Evolutionary conservation across 2,797 vertebrate genomes (phyloP).

Genomic region (Distichodus sexfasciatus): DNA sequence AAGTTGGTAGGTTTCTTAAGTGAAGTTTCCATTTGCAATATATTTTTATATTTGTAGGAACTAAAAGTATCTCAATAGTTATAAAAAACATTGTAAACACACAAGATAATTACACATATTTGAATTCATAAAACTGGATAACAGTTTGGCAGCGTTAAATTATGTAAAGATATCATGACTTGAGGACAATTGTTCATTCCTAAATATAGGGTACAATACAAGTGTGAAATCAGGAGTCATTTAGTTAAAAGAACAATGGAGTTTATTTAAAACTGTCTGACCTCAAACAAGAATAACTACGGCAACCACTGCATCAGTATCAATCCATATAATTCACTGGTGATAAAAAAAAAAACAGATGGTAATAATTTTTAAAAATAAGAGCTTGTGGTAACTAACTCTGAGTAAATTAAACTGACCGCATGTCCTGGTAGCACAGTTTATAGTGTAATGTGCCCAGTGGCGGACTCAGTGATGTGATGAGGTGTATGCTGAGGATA

Average conservation of each 20-base stretch:
- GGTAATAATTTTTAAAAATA: background rate
- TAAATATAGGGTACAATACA: background rate
- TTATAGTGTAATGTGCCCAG: no score
- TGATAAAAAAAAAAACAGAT: background rate
- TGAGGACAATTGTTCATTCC: background rate
- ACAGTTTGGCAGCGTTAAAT: background rate
- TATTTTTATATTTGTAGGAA: background rate
- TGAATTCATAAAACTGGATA: background rate
- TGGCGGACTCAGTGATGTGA: slow-evolving; percentile 27
- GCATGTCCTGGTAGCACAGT: no score
- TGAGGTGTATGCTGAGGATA: slow-evolving; percentile 20
- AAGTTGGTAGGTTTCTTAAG: background rate
- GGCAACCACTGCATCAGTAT: background rate
- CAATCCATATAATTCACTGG: background rate
- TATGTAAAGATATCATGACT: slow-evolving; percentile 8
- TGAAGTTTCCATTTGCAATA: background rate
- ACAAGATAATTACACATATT: background rate
- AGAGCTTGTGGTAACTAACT: background rate
- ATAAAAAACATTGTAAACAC: background rate
- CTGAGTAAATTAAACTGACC: no score
- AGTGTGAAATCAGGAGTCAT: background rate
- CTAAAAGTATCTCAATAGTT: background rate
- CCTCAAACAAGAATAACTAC: background rate
- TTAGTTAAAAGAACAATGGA: slow-evolving; percentile 22
- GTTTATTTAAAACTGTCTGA: background rate